Conservation (phyloP, 2,888 invertebrate genomes). For the Drosophila mettleri region DNA sequence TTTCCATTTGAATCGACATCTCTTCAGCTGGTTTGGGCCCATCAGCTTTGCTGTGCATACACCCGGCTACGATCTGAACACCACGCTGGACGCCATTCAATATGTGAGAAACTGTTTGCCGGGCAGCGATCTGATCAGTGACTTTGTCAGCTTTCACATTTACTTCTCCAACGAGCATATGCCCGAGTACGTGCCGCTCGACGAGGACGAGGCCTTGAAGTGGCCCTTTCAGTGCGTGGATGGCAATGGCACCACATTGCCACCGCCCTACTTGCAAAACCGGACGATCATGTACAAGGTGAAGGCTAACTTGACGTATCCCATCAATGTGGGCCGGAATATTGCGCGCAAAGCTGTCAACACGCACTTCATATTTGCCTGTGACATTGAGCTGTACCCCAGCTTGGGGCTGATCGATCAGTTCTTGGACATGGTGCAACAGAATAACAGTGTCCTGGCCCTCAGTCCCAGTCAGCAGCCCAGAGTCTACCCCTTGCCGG, state of each 20-base stretch:
- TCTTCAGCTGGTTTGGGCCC: slow-evolving; percentile 87
- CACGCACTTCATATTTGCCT: slow-evolving; percentile 92
- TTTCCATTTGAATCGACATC: not conserved
- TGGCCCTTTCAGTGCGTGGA: slow-evolving; percentile 63
- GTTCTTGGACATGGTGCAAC: slow-evolving; percentile 92
- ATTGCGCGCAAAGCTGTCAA: slow-evolving; percentile 91
- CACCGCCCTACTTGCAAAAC: slow-evolving; percentile 64
- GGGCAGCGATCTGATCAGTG: slow-evolving; percentile 85
- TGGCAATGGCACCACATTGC: slow-evolving; percentile 9
- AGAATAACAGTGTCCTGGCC: slow-evolving; percentile 87
- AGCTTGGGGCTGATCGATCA: slow-evolving; percentile 90
- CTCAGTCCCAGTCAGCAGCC: slow-evolving; percentile 12
- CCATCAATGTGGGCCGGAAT: slow-evolving; percentile 94
- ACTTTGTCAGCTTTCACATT: slow-evolving; percentile 88
- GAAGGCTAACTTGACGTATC: slow-evolving; percentile 90
- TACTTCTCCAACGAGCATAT: slow-evolving; percentile 87
- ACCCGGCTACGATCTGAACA: slow-evolving; percentile 87
- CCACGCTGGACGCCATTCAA: slow-evolving; percentile 87
- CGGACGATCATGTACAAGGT: slow-evolving; percentile 87
- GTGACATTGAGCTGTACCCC: slow-evolving; percentile 95
- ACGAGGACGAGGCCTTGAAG: slow-evolving; percentile 60
- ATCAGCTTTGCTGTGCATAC: slow-evolving; percentile 88
- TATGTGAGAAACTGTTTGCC: slow-evolving; percentile 87
- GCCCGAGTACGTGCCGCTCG: slow-evolving; percentile 84
- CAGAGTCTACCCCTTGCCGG: slow-evolving; percentile 71